A percentile compares a stretch with the other conserved stretches of the same genome.
Conservation (phyloP, 2,888 invertebrate genomes). For the Ditylenchus weischeri region DNA sequence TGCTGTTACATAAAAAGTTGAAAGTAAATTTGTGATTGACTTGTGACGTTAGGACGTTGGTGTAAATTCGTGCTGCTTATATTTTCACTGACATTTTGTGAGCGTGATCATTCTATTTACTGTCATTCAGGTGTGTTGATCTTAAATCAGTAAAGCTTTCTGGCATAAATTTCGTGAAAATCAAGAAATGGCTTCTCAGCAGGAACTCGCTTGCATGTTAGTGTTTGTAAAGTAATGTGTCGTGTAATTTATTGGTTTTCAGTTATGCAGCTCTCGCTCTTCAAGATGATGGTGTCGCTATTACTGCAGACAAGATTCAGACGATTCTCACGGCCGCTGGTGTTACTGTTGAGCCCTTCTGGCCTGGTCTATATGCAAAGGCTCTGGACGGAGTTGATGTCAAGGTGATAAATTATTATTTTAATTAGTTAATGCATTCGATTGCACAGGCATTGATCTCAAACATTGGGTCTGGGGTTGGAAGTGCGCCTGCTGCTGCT, state of each 20-base stretch:
- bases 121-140: slow-evolving; percentile 41
- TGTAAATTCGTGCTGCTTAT: not conserved
- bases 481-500: slow-evolving; percentile 73
- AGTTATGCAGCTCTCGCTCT: too few relatives aligned
- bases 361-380: slow-evolving; percentile 95
- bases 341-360: slow-evolving; percentile 95
- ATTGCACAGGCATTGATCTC: slow-evolving; percentile 54
- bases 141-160: slow-evolving; percentile 53
- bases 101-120: not conserved
- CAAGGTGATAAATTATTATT: slow-evolving; percentile 62
- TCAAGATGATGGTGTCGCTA: too few relatives aligned
- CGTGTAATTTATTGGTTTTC: too few relatives aligned
- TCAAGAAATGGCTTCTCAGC: slow-evolving; percentile 69
- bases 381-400: slow-evolving; percentile 90
- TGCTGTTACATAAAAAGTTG: slow-evolving; percentile 4
- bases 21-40: not conserved
- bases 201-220: too few relatives aligned
- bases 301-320: slow-evolving; percentile 95
- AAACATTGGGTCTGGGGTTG: slow-evolving; percentile 66
- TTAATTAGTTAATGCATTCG: not conserved
- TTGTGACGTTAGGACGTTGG: not conserved
- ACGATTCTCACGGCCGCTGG: slow-evolving; percentile 93
- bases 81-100: slow-evolving; percentile 11
- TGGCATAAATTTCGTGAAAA: slow-evolving; percentile 39
- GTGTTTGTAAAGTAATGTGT: too few relatives aligned